These are phyloP conservation scores for Heliconius hortense DNA, from an alignment of 2,888 invertebrate species.

Conservation along the genomic window DNA sequence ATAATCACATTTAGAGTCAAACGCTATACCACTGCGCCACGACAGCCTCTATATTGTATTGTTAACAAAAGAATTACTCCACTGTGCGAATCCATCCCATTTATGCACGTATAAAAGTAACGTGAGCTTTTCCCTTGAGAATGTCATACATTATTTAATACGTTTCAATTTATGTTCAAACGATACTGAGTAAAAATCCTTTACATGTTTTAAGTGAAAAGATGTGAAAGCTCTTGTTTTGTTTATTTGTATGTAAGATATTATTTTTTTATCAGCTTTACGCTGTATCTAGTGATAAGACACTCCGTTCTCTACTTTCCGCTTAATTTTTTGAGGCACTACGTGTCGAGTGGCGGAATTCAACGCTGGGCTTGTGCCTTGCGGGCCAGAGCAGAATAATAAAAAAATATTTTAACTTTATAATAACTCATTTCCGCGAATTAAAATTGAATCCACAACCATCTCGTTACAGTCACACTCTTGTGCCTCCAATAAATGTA, in stretches of 20 bases:
- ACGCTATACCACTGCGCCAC: neutral
- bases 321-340: too few relatives aligned
- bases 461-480: too few relatives aligned
- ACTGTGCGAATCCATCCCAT: constrained; percentile 26
- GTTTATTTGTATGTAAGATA: neutral
- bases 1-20: neutral
- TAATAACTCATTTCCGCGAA: too few relatives aligned
- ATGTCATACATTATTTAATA: constrained; percentile 26
- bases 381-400: too few relatives aligned
- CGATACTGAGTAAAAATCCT: constrained; percentile 10
- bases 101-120: constrained; percentile 15
- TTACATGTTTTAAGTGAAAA: constrained; percentile 8
- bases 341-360: too few relatives aligned
- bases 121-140: constrained; percentile 27
- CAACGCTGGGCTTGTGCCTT: too few relatives aligned
- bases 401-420: too few relatives aligned
- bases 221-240: neutral
- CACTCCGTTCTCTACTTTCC: too few relatives aligned
- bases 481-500: too few relatives aligned
- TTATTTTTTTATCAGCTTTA: too few relatives aligned
- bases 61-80: constrained; percentile 20
- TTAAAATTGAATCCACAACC: too few relatives aligned
- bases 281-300: too few relatives aligned
- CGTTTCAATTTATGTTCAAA: constrained; percentile 21
- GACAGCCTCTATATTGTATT: neutral